These are phyloP conservation scores for Bos indicus DNA, from an alignment of 2,113 vertebrate genomes.

Conservation along the genomic window DNA sequence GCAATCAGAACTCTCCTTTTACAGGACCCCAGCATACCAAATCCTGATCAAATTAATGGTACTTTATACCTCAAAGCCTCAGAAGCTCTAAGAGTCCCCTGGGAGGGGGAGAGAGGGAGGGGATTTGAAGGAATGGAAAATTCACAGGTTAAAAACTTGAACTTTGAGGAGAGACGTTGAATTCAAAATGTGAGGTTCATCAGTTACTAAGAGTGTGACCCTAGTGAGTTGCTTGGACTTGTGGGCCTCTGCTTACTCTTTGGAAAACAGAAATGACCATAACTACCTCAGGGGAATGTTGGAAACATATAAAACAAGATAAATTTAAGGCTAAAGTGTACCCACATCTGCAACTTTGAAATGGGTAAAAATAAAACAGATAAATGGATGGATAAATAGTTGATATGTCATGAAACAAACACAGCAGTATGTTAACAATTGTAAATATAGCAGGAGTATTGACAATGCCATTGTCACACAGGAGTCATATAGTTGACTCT, in stretches of 20 bases:
- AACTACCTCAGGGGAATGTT: not conserved
- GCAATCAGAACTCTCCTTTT: not conserved
- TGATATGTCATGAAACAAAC: not conserved
- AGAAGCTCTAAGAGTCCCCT: not conserved
- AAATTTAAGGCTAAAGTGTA: not conserved
- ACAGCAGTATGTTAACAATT: no score
- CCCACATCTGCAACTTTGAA: not conserved
- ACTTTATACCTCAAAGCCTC: not conserved
- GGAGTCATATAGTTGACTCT: no score
- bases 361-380: not conserved
- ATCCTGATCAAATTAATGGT: not conserved
- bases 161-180: not conserved
- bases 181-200: not conserved
- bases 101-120: accelerated
- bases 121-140: not conserved
- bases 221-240: not conserved
- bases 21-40: not conserved
- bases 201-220: not conserved
- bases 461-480: no score
- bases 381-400: not conserved
- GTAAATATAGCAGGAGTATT: no score
- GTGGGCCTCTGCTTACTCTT: not conserved
- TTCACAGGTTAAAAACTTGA: not conserved
- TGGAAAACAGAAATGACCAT: not conserved
- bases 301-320: not conserved